Conservation (phyloP, 2,113 vertebrate species). For the Chionis minor region DNA sequence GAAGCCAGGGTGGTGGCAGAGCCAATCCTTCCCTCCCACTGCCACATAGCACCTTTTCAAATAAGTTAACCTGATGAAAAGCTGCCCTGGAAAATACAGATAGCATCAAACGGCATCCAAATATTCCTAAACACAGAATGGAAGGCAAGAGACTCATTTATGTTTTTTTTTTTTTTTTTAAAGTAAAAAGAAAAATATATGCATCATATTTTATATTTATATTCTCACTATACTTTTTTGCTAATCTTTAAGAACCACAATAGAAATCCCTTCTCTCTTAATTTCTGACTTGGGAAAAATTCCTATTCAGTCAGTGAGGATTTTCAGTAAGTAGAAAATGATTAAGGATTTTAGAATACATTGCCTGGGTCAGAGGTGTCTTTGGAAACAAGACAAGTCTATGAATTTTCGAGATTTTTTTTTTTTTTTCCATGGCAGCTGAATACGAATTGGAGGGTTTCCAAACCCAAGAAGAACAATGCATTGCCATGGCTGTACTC, state of each 20-base stretch:
- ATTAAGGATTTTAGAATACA: conserved; percentile 24
- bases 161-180: neutral
- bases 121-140: neutral
- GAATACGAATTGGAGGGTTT: neutral
- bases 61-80: neutral
- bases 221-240: neutral
- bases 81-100: neutral
- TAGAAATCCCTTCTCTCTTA: neutral
- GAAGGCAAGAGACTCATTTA: neutral
- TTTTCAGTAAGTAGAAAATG: conserved; percentile 4
- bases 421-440: neutral
- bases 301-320: neutral
- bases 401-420: conserved; percentile 5
- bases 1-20: too few species aligned
- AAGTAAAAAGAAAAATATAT: neutral
- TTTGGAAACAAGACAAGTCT: conserved; percentile 28
- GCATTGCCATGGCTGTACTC: neutral
- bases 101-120: neutral
- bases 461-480: neutral
- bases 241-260: neutral
- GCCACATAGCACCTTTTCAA: neutral
- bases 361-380: neutral
- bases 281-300: neutral
- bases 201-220: neutral
- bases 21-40: neutral